Conservation (phyloP, 2,888 invertebrate species). For the Ormyrus rosae region DNA sequence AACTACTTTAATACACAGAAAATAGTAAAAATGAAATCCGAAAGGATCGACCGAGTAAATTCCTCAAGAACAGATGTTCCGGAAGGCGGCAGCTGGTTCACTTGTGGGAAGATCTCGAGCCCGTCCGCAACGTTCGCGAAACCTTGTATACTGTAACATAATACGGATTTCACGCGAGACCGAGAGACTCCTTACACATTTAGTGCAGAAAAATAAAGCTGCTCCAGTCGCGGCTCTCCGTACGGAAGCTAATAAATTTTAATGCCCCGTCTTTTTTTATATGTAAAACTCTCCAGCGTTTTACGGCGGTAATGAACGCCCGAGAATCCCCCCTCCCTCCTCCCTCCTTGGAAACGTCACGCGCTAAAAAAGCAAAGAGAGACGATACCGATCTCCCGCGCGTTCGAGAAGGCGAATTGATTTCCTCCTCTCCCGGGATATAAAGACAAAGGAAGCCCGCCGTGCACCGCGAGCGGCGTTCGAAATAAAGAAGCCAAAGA, state of each 20-base stretch:
- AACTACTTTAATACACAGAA: background rate
- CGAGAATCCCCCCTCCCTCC: too few species aligned
- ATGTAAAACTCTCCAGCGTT: background rate
- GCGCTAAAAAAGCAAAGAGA: too few species aligned
- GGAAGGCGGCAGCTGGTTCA: slow-evolving; percentile 61
- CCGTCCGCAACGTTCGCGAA: slow-evolving; percentile 18
- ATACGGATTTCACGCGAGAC: slow-evolving; percentile 22
- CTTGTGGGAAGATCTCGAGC: slow-evolving; percentile 57
- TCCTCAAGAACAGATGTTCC: slow-evolving; percentile 62
- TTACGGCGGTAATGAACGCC: background rate
- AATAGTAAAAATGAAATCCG: background rate
- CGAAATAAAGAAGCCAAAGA: background rate
- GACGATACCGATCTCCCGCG: background rate
- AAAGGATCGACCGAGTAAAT: slow-evolving; percentile 31
- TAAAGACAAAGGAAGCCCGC: background rate
- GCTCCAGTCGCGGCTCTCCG: background rate
- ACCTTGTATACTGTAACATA: slow-evolving; percentile 28
- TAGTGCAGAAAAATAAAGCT: background rate
- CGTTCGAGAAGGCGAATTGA: background rate
- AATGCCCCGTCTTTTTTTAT: slow-evolving; percentile 6
- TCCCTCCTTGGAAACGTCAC: too few species aligned
- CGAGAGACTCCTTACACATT: background rate
- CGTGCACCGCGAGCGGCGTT: background rate
- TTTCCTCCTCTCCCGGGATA: too few species aligned
- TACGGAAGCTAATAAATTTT: slow-evolving; percentile 7